Conservation (phyloP, 2,797 vertebrate species). For the Craterocephalus amniculus region DNA sequence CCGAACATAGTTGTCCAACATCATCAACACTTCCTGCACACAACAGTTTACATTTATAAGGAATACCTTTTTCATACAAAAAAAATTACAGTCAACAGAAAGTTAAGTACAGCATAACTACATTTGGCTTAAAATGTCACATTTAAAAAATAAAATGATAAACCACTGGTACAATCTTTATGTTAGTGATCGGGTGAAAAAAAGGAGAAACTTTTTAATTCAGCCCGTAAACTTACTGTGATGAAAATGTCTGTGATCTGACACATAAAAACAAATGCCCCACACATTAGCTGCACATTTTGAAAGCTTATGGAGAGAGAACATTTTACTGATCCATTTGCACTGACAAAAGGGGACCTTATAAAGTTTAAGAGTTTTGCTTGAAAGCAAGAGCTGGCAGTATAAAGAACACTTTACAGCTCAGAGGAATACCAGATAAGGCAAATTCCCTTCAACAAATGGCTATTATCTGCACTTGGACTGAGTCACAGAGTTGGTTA, state of each 20-base stretch:
- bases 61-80: background rate
- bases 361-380: constrained; percentile 4
- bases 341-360: background rate
- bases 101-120: constrained; percentile 8
- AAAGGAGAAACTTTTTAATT: background rate
- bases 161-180: background rate
- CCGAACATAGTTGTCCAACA: constrained; percentile 98
- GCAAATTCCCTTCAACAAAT: constrained; percentile 33
- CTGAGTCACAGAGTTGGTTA: constrained; percentile 34
- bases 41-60: background rate
- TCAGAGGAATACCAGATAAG: constrained; percentile 34
- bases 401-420: constrained; percentile 12
- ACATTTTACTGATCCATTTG: constrained; percentile 2
- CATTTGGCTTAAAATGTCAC: background rate
- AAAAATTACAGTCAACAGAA: background rate
- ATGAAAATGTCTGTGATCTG: background rate
- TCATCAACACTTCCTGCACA: constrained; percentile 96
- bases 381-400: background rate
- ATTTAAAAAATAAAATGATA: background rate
- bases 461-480: constrained; percentile 40
- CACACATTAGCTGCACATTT: background rate
- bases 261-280: background rate
- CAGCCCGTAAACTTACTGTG: background rate
- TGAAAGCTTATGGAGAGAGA: background rate
- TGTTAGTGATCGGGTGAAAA: background rate